Conservation (phyloP, 1,140 invertebrate genomes). For the Pseudachorutes palmiensis region DNA sequence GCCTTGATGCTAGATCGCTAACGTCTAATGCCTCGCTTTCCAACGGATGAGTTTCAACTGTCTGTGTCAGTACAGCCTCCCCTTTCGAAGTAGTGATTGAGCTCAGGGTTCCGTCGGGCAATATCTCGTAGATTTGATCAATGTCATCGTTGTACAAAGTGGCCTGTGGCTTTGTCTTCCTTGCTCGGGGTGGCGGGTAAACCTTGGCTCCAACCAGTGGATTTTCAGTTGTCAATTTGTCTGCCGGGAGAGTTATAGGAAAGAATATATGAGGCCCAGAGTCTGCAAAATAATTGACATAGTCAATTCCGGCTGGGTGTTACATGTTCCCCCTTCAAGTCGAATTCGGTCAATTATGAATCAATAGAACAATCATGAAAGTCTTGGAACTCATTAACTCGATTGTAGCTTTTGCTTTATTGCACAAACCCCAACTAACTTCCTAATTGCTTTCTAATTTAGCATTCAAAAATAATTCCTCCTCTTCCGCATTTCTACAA, state of each 20-base stretch:
- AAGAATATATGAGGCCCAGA: slow-evolving; percentile 1
- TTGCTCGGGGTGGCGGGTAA: background rate
- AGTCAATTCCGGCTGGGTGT: too few relatives aligned
- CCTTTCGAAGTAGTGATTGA: background rate
- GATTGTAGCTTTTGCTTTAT: background rate
- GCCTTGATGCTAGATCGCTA: background rate
- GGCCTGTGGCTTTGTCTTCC: slow-evolving; percentile 1
- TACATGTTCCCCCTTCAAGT: too few relatives aligned
- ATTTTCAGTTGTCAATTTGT: background rate
- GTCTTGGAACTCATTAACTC: background rate
- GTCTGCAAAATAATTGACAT: background rate
- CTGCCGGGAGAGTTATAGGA: background rate
- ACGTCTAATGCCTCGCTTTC: background rate
- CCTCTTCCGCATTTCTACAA: too few relatives aligned
- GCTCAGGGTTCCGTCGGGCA: background rate
- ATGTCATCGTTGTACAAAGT: background rate
- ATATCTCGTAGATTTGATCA: background rate
- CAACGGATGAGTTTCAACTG: background rate
- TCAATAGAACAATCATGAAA: background rate
- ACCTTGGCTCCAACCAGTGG: slow-evolving; percentile 2
- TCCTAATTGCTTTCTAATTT: too few relatives aligned
- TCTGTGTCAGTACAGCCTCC: background rate
- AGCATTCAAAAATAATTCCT: too few relatives aligned
- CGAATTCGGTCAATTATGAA: background rate
- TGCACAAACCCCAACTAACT: too few relatives aligned